phyloP scores from a whole-genome alignment of 1,140 invertebrate genomes.

The Drosophila ogumai region DNA sequence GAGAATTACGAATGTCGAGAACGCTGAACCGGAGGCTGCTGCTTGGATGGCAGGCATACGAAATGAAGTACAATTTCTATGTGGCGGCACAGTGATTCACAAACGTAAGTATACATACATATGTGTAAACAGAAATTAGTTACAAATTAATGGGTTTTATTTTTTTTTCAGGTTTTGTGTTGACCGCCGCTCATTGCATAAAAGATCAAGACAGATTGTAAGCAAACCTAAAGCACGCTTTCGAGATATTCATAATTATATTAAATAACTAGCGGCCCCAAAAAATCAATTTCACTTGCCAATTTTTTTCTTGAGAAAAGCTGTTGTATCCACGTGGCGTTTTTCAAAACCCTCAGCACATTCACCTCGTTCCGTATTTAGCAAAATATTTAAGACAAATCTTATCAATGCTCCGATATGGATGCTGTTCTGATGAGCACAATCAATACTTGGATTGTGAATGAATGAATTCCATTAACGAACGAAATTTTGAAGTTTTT shows the following conservation, averaged over 20 bases:
- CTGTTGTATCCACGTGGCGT: no score
- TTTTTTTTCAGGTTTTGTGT: slow-evolving; percentile 6
- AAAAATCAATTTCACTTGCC: no score
- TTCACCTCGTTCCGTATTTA: no score
- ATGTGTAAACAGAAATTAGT: neutral
- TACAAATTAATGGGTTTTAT: no score
- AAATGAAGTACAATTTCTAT: neutral
- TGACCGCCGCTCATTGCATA: slow-evolving; percentile 19
- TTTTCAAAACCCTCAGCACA: no score
- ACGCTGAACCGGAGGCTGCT: neutral
- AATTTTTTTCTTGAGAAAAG: no score
- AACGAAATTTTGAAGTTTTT: no score
- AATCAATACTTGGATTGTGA: no score
- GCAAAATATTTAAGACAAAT: no score
- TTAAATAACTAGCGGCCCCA: neutral
- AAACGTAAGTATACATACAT: neutral
- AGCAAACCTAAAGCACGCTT: neutral
- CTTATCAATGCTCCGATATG: no score
- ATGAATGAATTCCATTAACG: no score
- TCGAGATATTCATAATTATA: neutral
- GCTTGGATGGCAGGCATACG: slow-evolving; percentile 9
- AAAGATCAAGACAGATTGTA: neutral
- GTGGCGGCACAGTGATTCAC: slow-evolving; percentile 15
- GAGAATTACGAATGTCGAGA: neutral
- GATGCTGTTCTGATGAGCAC: no score